Evolutionary conservation across 2,113 vertebrate genomes (phyloP), one percentile per base, ranked within the genome.

Genomic region (Hylia prasina): DNA sequence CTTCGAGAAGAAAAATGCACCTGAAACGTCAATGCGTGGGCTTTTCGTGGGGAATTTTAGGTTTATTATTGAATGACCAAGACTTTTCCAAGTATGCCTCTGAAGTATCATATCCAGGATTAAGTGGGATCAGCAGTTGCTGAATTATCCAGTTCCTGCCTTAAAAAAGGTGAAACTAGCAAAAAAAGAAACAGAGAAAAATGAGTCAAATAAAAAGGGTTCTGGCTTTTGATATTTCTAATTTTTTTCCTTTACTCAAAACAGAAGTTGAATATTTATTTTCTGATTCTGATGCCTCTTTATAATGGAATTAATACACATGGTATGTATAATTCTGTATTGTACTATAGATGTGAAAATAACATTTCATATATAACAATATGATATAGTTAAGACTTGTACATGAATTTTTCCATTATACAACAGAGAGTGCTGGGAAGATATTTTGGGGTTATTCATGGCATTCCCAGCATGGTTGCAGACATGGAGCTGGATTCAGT

Each of bases 351-450:
- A 45, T 27, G 6, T n/a, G 19, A 79, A 70, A 65, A 75, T 45
- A 60, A 30, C 9, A 30, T 60, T 19, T 33, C 39, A 44, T 35
- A 14, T 13, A 30, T 37, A 37, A 19, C 8, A 25, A 40, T 47
- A 44, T 44, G 35, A 14, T 21, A 12, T 31, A 13, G 6, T 58
- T 28, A 35, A 50, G 9, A 40, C 17, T 51, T 20, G n/a, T n/a
- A 2, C 6, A 15, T 71, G 0, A 8, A 1, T 66, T 24, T 79
- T 69, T 14, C 35, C 13, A 4, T 44, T 45, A 18, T 47, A 8
- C 3, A 37, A 23, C 56, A 39, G 31, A 23, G 50, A 65, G 21
- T 28, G 15, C 23, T 33, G 24, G 35, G 10, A 71, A 33, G 47
- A 71, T 30, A 53, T 63, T 77, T 15, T 57, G 47, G 51, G 19